Percentiles rank a stretch among this genome's conserved stretches.
Evolutionary conservation across 2,888 invertebrate species (phyloP).

Genomic region (Hydropsyche betteni): DNA sequence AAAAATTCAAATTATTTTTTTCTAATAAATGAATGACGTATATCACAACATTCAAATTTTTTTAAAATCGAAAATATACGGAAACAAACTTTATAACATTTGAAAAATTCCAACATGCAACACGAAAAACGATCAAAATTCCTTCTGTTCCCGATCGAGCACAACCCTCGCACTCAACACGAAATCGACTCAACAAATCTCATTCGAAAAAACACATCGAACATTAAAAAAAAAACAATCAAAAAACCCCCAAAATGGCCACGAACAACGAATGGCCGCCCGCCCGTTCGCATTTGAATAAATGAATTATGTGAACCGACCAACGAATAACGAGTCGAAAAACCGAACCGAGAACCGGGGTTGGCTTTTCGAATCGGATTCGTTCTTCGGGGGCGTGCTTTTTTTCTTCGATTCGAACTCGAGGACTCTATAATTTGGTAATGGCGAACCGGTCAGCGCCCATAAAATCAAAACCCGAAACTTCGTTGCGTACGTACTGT

Average conservation of each 20-base stretch:
- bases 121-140: too few species aligned
- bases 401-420: conserved; percentile 35
- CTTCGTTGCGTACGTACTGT: conserved; percentile 44
- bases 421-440: conserved; percentile 52
- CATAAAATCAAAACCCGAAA: conserved; percentile 48
- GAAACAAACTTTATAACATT: too few species aligned
- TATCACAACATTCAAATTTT: too few species aligned
- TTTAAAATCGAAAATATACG: too few species aligned
- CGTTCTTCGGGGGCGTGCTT: conserved; percentile 6
- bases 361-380: not conserved
- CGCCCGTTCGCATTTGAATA: conserved; percentile 18
- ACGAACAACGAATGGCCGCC: not conserved
- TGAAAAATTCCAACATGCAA: too few species aligned
- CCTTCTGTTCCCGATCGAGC: too few species aligned
- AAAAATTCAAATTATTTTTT: too few species aligned
- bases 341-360: not conserved
- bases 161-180: too few species aligned
- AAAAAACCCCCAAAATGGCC: not conserved
- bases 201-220: too few species aligned
- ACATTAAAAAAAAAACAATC: not conserved
- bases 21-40: too few species aligned
- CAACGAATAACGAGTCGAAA: too few species aligned
- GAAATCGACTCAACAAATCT: too few species aligned
- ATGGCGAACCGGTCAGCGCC: conserved; percentile 48
- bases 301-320: conserved; percentile 6